Conservation (phyloP, 2,113 vertebrate species). For the Archilochus colubris region DNA sequence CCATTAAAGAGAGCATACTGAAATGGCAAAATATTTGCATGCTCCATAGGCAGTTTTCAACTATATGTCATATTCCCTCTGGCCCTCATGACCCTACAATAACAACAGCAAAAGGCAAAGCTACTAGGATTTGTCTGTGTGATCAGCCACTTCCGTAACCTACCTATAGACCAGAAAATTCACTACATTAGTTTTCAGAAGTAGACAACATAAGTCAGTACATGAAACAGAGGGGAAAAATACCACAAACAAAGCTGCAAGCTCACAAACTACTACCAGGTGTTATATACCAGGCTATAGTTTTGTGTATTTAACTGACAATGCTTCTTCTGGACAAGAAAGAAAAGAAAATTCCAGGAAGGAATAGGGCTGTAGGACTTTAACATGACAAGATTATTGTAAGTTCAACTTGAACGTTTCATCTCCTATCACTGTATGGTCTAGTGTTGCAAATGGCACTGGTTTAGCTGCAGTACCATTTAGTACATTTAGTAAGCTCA, state of each 20-base stretch:
- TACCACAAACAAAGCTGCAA: neutral
- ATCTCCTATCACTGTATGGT: neutral
- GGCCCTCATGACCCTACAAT: neutral
- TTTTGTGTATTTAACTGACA: neutral
- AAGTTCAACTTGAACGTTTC: neutral
- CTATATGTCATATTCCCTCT: neutral
- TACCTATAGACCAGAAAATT: neutral
- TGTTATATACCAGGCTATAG: neutral
- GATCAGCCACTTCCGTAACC: neutral
- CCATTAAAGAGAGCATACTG: neutral
- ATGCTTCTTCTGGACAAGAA: neutral
- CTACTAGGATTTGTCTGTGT: neutral
- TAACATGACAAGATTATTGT: neutral
- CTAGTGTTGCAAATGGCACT: neutral
- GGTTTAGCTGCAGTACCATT: neutral
- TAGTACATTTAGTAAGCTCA: neutral
- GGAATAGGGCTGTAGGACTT: neutral
- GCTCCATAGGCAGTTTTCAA: neutral
- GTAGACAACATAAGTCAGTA: neutral
- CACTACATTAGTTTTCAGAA: neutral
- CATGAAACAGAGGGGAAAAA: neutral
- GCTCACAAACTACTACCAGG: accelerated
- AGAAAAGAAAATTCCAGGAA: neutral
- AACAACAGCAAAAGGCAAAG: neutral
- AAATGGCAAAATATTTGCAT: neutral